Base-by-base conservation (phyloP, 2,113 vertebrate genomes). In the Grammomys dolichurus region DNA sequence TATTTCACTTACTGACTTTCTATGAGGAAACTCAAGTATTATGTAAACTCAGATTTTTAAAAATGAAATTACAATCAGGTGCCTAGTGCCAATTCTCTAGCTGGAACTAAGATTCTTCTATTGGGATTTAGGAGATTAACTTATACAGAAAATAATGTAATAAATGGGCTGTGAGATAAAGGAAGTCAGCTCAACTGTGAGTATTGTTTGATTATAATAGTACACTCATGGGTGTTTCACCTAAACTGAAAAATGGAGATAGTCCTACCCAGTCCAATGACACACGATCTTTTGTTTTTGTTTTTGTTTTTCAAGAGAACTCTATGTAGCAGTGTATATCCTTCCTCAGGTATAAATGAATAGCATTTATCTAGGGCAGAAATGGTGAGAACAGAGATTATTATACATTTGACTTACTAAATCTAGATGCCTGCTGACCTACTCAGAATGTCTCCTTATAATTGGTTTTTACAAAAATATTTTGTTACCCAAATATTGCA, bases 11-110 rank as follows among this genome's bases (percentile, higher is more conserved):
- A 84, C 3, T 89, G 54, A 67, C 31, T 48, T 94, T 93, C 87
- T 77, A 65, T 51, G 76, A 67, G 58, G 43, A 80, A 90, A 96
- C 40, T 81, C 60, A 90, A n/a, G 48, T 76, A 93, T 84, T 81
- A 46, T 60, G 40, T 75, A 94, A 94, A 51, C 56, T 76, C 82
- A 51, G 14, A 33, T 60, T 87, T 81, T 87, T 54, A 95, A 87
- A 54, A 93, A 77, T 17, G 72, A 90, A 93, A 94, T 94, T 95
- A 82, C 31, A 88, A 90, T 46, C 77, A 81, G 28, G 92, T 93
- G 33, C 2, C 54, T 92, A 89, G 80, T 58, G 26, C 40, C 40
- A 40, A 40, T 40, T 40, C 54, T 75, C 20, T 88, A 88, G 58
- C 78, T 84, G 48, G 13, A 13, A 94, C n/a, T 86, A 72, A 56